These are phyloP conservation scores for Oscheius sp. DNA, from an alignment of 2,888 invertebrate species.

Conservation along the genomic window DNA sequence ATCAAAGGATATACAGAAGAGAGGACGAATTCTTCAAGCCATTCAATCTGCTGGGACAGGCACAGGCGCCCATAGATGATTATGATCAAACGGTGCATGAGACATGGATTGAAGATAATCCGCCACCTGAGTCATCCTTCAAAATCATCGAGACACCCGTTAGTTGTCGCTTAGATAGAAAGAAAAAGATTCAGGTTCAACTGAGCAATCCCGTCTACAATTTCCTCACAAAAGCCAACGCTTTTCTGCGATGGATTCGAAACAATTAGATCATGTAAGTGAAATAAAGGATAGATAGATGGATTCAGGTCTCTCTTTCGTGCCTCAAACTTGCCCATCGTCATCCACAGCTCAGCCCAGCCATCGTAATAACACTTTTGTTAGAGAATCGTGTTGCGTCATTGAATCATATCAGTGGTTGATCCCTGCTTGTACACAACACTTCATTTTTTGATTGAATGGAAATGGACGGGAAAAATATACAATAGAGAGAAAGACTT, in stretches of 20 bases:
- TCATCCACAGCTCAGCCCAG: slow-evolving; percentile 24
- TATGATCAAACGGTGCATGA: slow-evolving; percentile 12
- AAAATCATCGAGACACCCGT: slow-evolving; percentile 25
- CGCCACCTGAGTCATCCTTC: slow-evolving; percentile 18
- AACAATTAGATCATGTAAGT: slow-evolving; percentile 1
- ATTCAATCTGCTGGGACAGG: slow-evolving; percentile 25
- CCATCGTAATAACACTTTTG: slow-evolving; percentile 21
- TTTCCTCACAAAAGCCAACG: slow-evolving; percentile 28
- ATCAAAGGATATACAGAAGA: slow-evolving; percentile 4
- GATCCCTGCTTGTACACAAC: not conserved
- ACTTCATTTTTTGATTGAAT: not conserved
- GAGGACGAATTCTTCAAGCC: slow-evolving; percentile 31
- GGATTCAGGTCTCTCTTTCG: not conserved
- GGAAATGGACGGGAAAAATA: too few species aligned
- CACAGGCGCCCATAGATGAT: slow-evolving; percentile 12
- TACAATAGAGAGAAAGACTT: not conserved
- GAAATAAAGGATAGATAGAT: not conserved
- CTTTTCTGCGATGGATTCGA: slow-evolving; percentile 26
- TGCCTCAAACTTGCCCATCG: slow-evolving; percentile 25
- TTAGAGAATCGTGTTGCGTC: slow-evolving; percentile 12
- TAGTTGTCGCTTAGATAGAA: not conserved
- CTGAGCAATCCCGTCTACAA: slow-evolving; percentile 31
- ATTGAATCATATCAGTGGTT: slow-evolving; percentile 18
- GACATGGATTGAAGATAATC: slow-evolving; percentile 24
- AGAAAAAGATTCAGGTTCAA: slow-evolving; percentile 17